A percentile compares a stretch with the other conserved stretches of the same genome.
Evolutionary conservation across 2,888 invertebrate species (phyloP).

Genomic region (Tricholauxania praeusta): DNA sequence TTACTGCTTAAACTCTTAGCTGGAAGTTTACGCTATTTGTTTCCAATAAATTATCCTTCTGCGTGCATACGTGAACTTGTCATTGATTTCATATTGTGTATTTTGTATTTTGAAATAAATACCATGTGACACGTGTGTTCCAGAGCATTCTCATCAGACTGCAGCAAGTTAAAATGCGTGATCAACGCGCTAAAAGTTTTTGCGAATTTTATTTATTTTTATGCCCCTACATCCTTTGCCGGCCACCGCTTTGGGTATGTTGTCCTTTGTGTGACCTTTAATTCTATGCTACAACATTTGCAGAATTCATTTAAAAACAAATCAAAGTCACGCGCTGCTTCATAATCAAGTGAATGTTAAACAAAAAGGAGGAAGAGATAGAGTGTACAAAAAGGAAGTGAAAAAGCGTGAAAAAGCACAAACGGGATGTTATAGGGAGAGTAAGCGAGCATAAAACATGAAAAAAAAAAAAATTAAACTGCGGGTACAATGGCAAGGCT

Average conservation of each 20-base stretch:
- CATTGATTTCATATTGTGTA: too few species aligned
- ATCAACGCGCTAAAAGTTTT: too few species aligned
- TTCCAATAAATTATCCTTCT: too few species aligned
- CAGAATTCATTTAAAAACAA: constrained; percentile 60
- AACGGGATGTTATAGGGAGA: constrained; percentile 27
- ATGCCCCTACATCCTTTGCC: neutral
- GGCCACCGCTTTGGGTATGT: neutral
- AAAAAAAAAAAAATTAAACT: neutral
- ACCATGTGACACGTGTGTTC: too few species aligned
- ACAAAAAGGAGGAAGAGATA: neutral
- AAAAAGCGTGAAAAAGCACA: neutral
- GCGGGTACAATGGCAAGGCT: constrained; percentile 12
- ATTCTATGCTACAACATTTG: constrained; percentile 12
- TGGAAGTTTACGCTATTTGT: too few species aligned
- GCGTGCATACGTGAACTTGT: too few species aligned
- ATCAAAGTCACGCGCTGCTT: constrained; percentile 63
- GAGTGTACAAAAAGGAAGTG: neutral
- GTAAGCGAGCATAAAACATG: neutral
- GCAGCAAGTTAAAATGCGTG: too few species aligned
- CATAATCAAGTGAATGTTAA: constrained; percentile 47
- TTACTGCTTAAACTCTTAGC: too few species aligned
- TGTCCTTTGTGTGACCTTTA: constrained; percentile 35
- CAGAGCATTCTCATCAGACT: too few species aligned
- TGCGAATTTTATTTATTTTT: too few species aligned
- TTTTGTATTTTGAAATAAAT: too few species aligned